Conservation (phyloP, 2,113 vertebrate species). For the Kryptolebias marmoratus region DNA sequence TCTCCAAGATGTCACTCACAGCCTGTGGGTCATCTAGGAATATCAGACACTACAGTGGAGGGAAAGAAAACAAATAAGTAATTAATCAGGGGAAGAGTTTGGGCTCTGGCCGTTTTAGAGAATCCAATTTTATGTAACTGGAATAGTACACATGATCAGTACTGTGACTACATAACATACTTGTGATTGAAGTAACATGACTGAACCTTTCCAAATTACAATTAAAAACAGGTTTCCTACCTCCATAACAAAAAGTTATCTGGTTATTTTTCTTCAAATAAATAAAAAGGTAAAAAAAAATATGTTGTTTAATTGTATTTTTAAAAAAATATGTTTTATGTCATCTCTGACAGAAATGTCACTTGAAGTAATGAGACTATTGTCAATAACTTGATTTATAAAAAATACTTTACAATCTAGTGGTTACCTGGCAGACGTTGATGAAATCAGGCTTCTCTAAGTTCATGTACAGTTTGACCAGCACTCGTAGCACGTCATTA, state of each 20-base stretch:
- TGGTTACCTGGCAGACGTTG: conserved; percentile 95
- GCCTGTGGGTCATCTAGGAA: conserved; percentile 98
- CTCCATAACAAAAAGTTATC: no score
- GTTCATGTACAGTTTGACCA: conserved; percentile 99
- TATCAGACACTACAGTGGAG: conserved; percentile 89
- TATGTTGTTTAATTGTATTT: no score
- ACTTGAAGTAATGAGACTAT: background rate
- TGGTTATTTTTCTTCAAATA: no score
- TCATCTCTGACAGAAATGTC: background rate
- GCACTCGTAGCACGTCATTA: conserved; percentile 93
- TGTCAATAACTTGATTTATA: background rate
- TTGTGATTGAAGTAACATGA: background rate
- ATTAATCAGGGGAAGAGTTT: background rate
- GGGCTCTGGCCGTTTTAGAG: background rate
- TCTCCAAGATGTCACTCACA: conserved; percentile 98
- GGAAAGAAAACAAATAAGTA: conserved; percentile 2
- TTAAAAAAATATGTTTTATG: background rate
- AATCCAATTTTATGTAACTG: background rate
- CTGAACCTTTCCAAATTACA: background rate
- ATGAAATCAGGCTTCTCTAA: conserved; percentile 99
- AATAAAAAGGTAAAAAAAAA: no score
- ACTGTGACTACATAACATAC: no score
- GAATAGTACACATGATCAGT: background rate
- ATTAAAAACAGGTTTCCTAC: no score
- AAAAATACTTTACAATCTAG: background rate